These are phyloP conservation scores for Elysia crispata DNA, from an alignment of 2,888 invertebrate species.

Conservation along the genomic window DNA sequence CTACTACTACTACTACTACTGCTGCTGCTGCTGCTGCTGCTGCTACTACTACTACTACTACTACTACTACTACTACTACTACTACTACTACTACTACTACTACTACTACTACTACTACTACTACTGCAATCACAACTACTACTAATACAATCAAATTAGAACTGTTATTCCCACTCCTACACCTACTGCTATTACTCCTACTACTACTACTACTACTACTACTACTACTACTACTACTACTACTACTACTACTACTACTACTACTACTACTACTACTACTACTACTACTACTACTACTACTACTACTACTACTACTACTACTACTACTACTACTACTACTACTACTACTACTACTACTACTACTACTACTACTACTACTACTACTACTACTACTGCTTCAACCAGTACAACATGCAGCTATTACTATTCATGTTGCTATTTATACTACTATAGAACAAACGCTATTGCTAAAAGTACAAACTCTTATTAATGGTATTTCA, in stretches of 20 bases:
- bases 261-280: constrained; percentile 41
- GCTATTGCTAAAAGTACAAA: too few species aligned
- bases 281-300: constrained; percentile 29
- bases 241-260: constrained; percentile 37
- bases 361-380: constrained; percentile 32
- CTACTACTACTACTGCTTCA: constrained; percentile 20
- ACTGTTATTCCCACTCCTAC: neutral
- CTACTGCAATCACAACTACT: constrained; percentile 4
- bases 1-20: constrained; percentile 22
- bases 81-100: constrained; percentile 27
- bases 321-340: constrained; percentile 41
- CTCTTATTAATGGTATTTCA: too few species aligned
- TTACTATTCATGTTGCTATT: too few species aligned
- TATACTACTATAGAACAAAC: too few species aligned
- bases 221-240: constrained; percentile 28
- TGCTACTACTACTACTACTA: constrained; percentile 31
- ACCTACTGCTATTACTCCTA: neutral
- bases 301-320: constrained; percentile 32
- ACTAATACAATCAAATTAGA: neutral
- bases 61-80: constrained; percentile 31
- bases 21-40: constrained; percentile 2
- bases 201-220: constrained; percentile 21
- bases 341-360: constrained; percentile 40
- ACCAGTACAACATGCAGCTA: too few species aligned
- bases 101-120: constrained; percentile 26